Conservation (phyloP, 2,888 invertebrate species). For the Strigamia maritima region DNA sequence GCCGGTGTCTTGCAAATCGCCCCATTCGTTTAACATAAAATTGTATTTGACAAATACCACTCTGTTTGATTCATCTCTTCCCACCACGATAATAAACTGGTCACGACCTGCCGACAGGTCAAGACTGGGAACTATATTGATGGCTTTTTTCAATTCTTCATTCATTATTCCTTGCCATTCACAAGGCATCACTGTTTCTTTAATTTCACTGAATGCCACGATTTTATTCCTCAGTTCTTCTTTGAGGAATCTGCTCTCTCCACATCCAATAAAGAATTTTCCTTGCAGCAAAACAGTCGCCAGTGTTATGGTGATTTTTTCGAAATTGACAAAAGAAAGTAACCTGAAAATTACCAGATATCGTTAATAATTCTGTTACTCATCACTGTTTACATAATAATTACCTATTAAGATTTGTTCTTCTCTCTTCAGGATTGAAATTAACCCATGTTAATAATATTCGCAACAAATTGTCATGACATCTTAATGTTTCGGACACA, state of each 20-base stretch:
- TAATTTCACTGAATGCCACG: not conserved
- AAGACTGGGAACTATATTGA: not conserved
- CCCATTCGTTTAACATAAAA: constrained; percentile 16
- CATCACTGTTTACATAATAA: not conserved
- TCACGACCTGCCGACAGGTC: not conserved
- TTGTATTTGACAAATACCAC: not conserved
- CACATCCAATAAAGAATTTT: constrained; percentile 10
- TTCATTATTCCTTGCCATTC: constrained; percentile 32
- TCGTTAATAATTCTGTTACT: not conserved
- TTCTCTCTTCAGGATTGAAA: constrained; percentile 20
- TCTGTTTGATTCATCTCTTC: constrained; percentile 8
- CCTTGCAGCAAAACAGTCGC: not conserved
- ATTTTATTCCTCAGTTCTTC: constrained; percentile 1
- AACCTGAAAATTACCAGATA: not conserved
- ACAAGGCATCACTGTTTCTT: constrained; percentile 19
- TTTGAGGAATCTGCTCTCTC: constrained; percentile 8
- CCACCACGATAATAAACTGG: not conserved
- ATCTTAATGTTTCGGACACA: not conserved
- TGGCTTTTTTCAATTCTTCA: constrained; percentile 6
- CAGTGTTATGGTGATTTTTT: not conserved
- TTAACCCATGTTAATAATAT: constrained; percentile 12
- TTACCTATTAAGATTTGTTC: constrained; percentile 3
- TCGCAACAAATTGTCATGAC: constrained; percentile 23
- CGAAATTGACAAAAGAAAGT: not conserved
- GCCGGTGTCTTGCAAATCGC: constrained; percentile 17